Conservation (phyloP, 2,888 invertebrate species). For the Eristalis tenax region DNA sequence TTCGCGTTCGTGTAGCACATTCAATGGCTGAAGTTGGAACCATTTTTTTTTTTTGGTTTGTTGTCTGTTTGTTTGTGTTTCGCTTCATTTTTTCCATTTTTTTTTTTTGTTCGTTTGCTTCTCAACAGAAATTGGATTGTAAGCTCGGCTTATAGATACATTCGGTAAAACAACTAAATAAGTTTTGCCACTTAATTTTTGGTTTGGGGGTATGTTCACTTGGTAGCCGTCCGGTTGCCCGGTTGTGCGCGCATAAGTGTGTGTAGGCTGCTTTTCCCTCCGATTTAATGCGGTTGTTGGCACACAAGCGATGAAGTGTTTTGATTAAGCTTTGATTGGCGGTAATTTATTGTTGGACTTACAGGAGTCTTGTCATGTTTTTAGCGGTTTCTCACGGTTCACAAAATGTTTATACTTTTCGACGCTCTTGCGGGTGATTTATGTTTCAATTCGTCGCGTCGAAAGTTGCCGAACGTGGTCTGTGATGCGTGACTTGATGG, state of each 20-base stretch:
- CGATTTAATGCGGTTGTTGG: constrained; percentile 55
- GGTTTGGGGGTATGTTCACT: constrained; percentile 5
- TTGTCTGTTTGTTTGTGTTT: not conserved
- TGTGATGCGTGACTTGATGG: not conserved
- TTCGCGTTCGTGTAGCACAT: constrained; percentile 35
- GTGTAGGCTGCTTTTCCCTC: not conserved
- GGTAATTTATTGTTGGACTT: constrained; percentile 43
- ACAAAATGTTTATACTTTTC: not conserved
- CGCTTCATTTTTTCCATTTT: not conserved
- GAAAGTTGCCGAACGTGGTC: not conserved
- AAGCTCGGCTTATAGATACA: constrained; percentile 44
- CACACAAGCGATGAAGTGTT: constrained; percentile 53
- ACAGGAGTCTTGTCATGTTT: constrained; percentile 21
- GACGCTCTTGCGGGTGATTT: not conserved
- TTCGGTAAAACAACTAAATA: constrained; percentile 66
- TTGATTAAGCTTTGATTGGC: constrained; percentile 55
- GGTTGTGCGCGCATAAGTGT: not conserved
- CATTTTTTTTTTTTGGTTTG: not conserved
- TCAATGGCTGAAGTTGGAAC: constrained; percentile 24
- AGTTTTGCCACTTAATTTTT: constrained; percentile 61
- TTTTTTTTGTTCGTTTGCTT: not conserved
- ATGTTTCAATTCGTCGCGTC: not conserved
- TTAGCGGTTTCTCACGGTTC: constrained; percentile 43
- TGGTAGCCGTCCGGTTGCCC: not conserved
- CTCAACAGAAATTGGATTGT: constrained; percentile 38